phyloP scores from a whole-genome alignment of 2,797 vertebrate genomes.

The Acestrorhynchus altus region DNA sequence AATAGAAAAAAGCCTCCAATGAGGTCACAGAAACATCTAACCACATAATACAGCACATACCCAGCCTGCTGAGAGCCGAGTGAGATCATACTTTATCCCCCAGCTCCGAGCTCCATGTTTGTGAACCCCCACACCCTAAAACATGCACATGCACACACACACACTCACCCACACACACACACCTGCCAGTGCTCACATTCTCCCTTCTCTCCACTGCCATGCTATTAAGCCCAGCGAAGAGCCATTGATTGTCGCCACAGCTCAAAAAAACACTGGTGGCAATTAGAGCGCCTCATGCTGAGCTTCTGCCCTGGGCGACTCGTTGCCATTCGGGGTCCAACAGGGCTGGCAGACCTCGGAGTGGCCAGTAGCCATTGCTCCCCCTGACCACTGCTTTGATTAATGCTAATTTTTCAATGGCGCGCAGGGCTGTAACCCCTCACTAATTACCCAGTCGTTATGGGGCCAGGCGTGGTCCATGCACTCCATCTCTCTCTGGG shows the following conservation, averaged over 20 bases:
- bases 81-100: conserved; percentile 54
- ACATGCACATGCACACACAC: background rate
- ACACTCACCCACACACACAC: conserved; percentile 14
- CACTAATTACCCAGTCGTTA: conserved; percentile 73
- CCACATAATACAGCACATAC: conserved; percentile 50
- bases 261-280: conserved; percentile 62
- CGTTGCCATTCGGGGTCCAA: conserved; percentile 57
- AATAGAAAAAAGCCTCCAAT: conserved; percentile 47
- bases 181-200: conserved; percentile 60
- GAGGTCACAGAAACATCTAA: conserved; percentile 52
- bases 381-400: conserved; percentile 67
- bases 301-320: conserved; percentile 55
- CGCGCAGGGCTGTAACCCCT: conserved; percentile 68
- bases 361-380: conserved; percentile 55
- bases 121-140: background rate
- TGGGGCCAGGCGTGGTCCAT: conserved; percentile 64
- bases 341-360: conserved; percentile 53
- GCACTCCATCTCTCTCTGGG: conserved; percentile 69
- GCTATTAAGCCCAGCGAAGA: conserved; percentile 56
- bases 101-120: conserved; percentile 31
- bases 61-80: conserved; percentile 45
- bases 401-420: conserved; percentile 76
- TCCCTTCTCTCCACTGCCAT: conserved; percentile 48
- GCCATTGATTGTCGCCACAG: conserved; percentile 59
- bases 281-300: conserved; percentile 63